Percentiles rank a stretch among this genome's conserved stretches.
phyloP scores from a whole-genome alignment of 2,888 invertebrate species.

The Pterobdella sp. region DNA sequence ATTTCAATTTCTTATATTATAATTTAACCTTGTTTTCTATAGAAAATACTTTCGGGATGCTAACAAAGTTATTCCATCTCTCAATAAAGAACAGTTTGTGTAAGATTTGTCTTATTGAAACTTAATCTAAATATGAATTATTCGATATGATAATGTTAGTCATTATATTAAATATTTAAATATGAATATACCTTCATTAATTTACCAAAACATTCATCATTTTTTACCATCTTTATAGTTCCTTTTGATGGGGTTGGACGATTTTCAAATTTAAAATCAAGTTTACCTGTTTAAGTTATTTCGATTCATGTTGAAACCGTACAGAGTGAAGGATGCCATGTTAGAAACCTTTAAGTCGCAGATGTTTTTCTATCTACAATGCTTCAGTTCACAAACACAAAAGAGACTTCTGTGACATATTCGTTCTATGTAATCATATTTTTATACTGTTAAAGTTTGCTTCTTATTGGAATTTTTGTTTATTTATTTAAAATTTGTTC shows the following conservation, averaged over 20 bases:
- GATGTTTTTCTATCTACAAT: slow-evolving; percentile 51
- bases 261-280: neutral
- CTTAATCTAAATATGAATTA: no score
- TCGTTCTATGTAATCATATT: no score
- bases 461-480: no score
- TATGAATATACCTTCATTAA: no score
- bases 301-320: slow-evolving; percentile 1
- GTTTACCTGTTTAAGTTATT: neutral
- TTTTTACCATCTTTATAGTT: slow-evolving; percentile 6
- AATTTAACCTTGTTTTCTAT: neutral
- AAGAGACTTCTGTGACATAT: no score
- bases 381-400: slow-evolving; percentile 43
- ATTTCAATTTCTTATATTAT: neutral
- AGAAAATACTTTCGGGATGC: neutral
- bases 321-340: slow-evolving; percentile 46
- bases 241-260: neutral
- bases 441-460: no score
- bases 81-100: neutral
- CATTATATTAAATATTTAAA: no score
- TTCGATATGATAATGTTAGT: no score
- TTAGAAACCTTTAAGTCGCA: slow-evolving; percentile 47
- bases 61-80: neutral
- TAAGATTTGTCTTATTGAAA: neutral
- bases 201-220: neutral
- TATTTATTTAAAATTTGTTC: no score